These are phyloP conservation scores for Podarcis raffonei DNA, from an alignment of 2,113 vertebrate species.

Conservation along the genomic window DNA sequence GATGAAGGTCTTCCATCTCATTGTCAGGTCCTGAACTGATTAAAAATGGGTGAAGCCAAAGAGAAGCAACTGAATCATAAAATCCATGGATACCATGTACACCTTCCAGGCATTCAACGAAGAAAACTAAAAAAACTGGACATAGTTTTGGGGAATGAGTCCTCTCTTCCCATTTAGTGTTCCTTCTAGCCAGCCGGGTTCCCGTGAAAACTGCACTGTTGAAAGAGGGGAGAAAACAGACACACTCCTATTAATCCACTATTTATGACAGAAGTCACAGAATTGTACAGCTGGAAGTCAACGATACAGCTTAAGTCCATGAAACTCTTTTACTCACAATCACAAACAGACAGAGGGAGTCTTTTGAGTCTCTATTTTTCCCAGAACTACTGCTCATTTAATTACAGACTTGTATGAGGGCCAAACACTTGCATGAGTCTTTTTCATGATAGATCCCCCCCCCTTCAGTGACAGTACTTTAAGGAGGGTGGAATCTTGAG, in stretches of 20 bases:
- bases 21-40: conserved; percentile 52
- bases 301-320: neutral
- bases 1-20: conserved; percentile 42
- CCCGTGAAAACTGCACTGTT: conserved; percentile 85
- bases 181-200: conserved; percentile 97
- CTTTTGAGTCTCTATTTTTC: neutral
- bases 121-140: conserved; percentile 87
- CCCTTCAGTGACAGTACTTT: neutral
- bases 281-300: neutral
- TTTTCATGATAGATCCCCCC: neutral
- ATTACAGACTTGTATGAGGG: neutral
- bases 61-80: conserved; percentile 60
- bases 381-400: neutral
- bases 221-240: conserved; percentile 42
- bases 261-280: neutral
- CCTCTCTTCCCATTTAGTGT: conserved; percentile 94
- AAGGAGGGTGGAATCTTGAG: too few species aligned
- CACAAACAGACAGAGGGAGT: neutral
- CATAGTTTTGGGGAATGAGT: conserved; percentile 98
- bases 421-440: neutral
- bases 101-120: conserved; percentile 52
- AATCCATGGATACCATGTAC: conserved; percentile 90
- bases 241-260: neutral
- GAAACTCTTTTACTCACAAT: neutral
- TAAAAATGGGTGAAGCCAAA: conserved; percentile 63